A percentile compares a stretch with the other conserved stretches of the same genome.
phyloP scores from a whole-genome alignment of 2,113 vertebrate species.

The Naja naja region DNA sequence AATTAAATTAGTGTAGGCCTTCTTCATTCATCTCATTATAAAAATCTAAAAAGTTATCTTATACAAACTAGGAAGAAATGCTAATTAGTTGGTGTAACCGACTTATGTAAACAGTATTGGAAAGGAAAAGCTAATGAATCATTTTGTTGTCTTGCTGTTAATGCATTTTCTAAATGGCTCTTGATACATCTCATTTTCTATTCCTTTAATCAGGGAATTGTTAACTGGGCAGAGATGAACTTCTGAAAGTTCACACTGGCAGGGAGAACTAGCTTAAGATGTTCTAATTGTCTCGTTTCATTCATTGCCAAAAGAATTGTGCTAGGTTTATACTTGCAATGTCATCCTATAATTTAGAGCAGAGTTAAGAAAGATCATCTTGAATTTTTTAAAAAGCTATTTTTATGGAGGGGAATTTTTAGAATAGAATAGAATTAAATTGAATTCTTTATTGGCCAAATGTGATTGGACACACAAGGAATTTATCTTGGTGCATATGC shows the following conservation, averaged over 20 bases:
- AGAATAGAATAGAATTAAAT: too few species aligned
- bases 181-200: slow-evolving; percentile 24
- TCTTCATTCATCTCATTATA: slow-evolving; percentile 68
- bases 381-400: neutral
- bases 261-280: neutral
- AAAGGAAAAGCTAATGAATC: slow-evolving; percentile 70
- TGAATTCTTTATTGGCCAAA: too few species aligned
- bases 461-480: too few species aligned
- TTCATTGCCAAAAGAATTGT: slow-evolving; percentile 3
- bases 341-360: neutral
- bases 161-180: slow-evolving; percentile 60
- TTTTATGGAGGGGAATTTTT: neutral
- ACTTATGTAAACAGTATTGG: slow-evolving; percentile 73
- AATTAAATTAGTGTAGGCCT: slow-evolving; percentile 62
- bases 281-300: slow-evolving; percentile 8
- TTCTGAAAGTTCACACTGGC: slow-evolving; percentile 9
- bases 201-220: slow-evolving; percentile 33
- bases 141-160: slow-evolving; percentile 64
- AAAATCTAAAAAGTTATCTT: slow-evolving; percentile 67
- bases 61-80: slow-evolving; percentile 71
- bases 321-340: neutral
- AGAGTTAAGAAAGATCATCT: neutral
- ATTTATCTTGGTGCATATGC: too few species aligned
- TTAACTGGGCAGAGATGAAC: slow-evolving; percentile 14
- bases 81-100: slow-evolving; percentile 78